phyloP scores from a whole-genome alignment of 2,797 vertebrate genomes.

The Brachymystax lenok region DNA sequence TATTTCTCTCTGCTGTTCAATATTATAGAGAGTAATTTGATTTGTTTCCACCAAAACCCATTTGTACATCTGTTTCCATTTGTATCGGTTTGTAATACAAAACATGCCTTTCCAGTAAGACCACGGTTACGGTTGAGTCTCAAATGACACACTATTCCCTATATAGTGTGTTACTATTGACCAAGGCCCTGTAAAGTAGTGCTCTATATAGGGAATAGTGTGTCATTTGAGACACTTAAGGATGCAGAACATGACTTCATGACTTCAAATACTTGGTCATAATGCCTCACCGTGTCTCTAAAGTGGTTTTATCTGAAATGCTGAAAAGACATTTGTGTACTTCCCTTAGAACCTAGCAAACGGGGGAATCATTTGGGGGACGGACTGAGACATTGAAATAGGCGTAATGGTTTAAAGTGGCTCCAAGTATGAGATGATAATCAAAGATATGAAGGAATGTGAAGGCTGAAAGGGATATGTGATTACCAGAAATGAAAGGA shows the following conservation, averaged over 20 bases:
- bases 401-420: neutral
- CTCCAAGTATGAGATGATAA: neutral
- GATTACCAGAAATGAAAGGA: slow-evolving; percentile 33
- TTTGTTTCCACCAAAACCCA: slow-evolving; percentile 24
- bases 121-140: neutral
- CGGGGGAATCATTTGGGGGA: slow-evolving; percentile 11
- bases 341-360: slow-evolving; percentile 15
- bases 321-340: slow-evolving; percentile 17
- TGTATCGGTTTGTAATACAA: slow-evolving; percentile 30
- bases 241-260: slow-evolving; percentile 17
- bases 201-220: no score
- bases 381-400: slow-evolving; percentile 3
- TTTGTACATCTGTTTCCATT: slow-evolving; percentile 57
- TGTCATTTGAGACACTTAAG: neutral
- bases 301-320: slow-evolving; percentile 28
- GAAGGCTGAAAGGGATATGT: slow-evolving; percentile 14
- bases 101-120: slow-evolving; percentile 40
- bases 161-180: neutral
- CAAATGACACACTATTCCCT: neutral
- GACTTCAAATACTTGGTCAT: slow-evolving; percentile 31
- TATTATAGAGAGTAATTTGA: slow-evolving; percentile 31
- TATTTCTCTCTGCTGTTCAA: slow-evolving; percentile 17
- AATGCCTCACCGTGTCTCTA: slow-evolving; percentile 33
- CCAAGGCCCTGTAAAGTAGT: neutral
- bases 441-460: slow-evolving; percentile 23